Percentiles rank a stretch among this genome's conserved stretches.
phyloP scores from a whole-genome alignment of 2,888 invertebrate genomes.

The Drosophila leonis region DNA sequence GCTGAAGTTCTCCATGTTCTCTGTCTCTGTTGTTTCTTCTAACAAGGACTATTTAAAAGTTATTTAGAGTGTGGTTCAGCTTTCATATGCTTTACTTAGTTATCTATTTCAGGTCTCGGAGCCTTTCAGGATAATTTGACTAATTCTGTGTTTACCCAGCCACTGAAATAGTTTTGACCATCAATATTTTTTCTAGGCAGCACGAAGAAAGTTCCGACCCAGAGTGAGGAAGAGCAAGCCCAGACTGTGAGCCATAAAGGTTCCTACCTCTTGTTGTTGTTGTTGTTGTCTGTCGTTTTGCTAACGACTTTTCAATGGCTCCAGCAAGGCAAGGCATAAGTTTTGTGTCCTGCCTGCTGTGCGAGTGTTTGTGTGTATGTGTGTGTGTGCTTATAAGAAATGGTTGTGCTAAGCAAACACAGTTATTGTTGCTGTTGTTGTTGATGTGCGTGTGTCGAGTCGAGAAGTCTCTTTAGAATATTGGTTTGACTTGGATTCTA shows the following conservation, averaged over 20 bases:
- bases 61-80: background rate
- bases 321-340: constrained; percentile 70
- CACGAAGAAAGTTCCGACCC: background rate
- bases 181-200: constrained; percentile 27
- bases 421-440: constrained; percentile 24
- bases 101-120: constrained; percentile 9
- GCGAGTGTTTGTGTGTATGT: constrained; percentile 28
- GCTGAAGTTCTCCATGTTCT: background rate
- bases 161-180: constrained; percentile 31
- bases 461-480: constrained; percentile 54
- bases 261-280: constrained; percentile 21
- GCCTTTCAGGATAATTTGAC: constrained; percentile 22
- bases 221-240: background rate
- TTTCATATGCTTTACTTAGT: background rate
- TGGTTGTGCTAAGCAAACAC: constrained; percentile 63
- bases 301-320: constrained; percentile 80
- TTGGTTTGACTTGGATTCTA: constrained; percentile 70
- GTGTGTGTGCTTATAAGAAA: constrained; percentile 35
- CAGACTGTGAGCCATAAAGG: constrained; percentile 29
- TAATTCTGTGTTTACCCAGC: constrained; percentile 18
- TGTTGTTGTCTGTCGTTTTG: constrained; percentile 73
- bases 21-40: background rate
- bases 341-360: constrained; percentile 50
- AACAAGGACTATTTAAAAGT: constrained; percentile 3
- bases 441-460: constrained; percentile 26